These are phyloP conservation scores for Leptopilina syphax DNA, from an alignment of 2,888 invertebrate species.

Conservation along the genomic window DNA sequence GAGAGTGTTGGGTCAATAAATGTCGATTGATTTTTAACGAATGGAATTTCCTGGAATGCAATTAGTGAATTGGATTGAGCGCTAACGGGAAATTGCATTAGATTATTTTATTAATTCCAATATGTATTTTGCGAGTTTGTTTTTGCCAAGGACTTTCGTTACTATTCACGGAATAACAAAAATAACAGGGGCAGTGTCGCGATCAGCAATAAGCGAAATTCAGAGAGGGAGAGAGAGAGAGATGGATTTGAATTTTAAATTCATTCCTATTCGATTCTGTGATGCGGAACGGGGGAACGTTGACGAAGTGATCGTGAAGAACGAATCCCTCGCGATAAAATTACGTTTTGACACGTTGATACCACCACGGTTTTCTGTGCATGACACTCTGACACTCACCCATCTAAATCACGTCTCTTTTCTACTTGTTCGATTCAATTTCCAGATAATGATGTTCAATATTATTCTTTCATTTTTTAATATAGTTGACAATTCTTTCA, in stretches of 20 bases:
- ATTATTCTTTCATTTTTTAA: background rate
- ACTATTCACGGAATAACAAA: constrained; percentile 33
- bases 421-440: constrained; percentile 15
- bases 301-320: constrained; percentile 38
- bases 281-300: constrained; percentile 16
- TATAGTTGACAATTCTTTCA: background rate
- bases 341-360: constrained; percentile 39
- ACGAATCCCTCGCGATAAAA: constrained; percentile 33
- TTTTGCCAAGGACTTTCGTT: background rate
- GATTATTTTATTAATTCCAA: constrained; percentile 15
- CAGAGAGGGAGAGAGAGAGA: background rate
- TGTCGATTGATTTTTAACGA: constrained; percentile 1
- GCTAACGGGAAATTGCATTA: background rate
- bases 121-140: background rate
- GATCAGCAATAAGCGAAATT: constrained; percentile 38
- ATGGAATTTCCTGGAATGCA: background rate
- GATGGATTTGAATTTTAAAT: constrained; percentile 38
- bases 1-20: background rate
- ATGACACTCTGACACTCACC: constrained; percentile 15
- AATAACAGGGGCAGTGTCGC: constrained; percentile 7
- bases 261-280: constrained; percentile 17
- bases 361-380: constrained; percentile 7
- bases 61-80: background rate
- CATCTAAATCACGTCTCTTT: background rate
- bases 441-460: constrained; percentile 1